Conservation (phyloP, 2,113 vertebrate species). For the Falcunculus frontatus region DNA sequence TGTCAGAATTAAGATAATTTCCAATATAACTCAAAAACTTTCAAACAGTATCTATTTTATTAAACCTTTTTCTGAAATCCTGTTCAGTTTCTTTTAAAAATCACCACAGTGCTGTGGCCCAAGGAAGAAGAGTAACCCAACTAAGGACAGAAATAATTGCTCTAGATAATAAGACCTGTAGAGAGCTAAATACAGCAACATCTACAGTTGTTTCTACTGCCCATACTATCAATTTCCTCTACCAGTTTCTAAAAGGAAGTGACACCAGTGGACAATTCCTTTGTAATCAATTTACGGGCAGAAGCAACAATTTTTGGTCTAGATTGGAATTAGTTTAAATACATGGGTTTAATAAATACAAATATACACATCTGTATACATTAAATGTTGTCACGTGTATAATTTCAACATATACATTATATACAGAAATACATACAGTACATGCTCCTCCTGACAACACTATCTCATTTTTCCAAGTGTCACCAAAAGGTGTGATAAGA, state of each 20-base stretch:
- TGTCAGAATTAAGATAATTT: constrained; percentile 22
- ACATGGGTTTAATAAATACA: constrained; percentile 71
- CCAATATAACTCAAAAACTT: constrained; percentile 20
- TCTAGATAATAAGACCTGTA: constrained; percentile 19
- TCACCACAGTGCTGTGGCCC: constrained; percentile 56
- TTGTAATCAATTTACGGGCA: constrained; percentile 41
- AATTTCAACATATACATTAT: constrained; percentile 71
- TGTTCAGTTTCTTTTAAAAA: constrained; percentile 52
- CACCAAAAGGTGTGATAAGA: constrained; percentile 27
- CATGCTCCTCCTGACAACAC: constrained; percentile 67
- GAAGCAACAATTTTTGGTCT: constrained; percentile 58
- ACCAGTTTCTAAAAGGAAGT: constrained; percentile 4
- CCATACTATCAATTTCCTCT: neutral
- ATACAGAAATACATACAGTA: constrained; percentile 69
- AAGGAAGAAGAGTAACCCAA: constrained; percentile 16
- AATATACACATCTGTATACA: constrained; percentile 73
- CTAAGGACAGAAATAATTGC: constrained; percentile 24
- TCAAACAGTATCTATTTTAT: constrained; percentile 21
- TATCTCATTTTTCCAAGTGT: constrained; percentile 44
- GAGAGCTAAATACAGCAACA: constrained; percentile 34
- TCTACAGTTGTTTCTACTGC: constrained; percentile 58
- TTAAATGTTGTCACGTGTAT: constrained; percentile 66
- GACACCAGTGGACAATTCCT: constrained; percentile 6
- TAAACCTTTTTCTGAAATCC: constrained; percentile 32
- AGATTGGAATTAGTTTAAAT: constrained; percentile 60